Percentiles rank a stretch among this genome's conserved stretches.
Evolutionary conservation across 2,113 vertebrate species (phyloP).

Genomic region (Chrysochloris asiatica): DNA sequence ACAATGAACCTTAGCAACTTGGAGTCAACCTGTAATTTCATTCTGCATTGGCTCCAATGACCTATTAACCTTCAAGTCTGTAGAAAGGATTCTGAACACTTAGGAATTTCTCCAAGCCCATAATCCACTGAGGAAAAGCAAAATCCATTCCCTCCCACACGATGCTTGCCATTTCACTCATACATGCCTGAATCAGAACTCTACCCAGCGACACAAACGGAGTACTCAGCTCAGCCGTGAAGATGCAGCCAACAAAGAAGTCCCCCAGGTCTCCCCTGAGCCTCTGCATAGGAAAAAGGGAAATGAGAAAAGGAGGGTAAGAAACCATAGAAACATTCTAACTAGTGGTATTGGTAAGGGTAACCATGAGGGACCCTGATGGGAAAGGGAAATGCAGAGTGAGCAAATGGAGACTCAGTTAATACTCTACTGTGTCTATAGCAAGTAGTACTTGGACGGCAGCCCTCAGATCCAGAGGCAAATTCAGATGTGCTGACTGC

Average conservation of each 20-base stretch:
- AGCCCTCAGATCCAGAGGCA: background rate
- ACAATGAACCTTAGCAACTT: background rate
- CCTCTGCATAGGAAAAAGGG: constrained; percentile 84
- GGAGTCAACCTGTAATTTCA: constrained; percentile 13
- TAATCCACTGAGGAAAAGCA: background rate
- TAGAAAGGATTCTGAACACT: background rate
- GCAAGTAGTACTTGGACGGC: background rate
- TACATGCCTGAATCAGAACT: constrained; percentile 94
- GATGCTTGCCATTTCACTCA: background rate
- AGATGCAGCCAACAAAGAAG: constrained; percentile 97
- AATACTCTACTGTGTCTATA: background rate
- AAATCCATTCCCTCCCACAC: background rate
- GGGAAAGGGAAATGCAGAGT: background rate
- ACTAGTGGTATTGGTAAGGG: background rate
- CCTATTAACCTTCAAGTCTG: background rate
- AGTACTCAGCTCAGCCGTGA: constrained; percentile 96
- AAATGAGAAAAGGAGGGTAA: background rate
- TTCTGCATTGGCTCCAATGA: background rate
- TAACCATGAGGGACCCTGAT: background rate
- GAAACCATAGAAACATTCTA: background rate
- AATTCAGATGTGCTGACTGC: background rate
- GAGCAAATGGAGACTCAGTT: background rate
- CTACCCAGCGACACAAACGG: constrained; percentile 98
- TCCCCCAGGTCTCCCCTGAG: constrained; percentile 93
- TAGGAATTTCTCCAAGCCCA: background rate